Evolutionary conservation across 2,113 vertebrate species (phyloP), one percentile per base, ranked within the genome.

Genomic region (Calidris pugnax): DNA sequence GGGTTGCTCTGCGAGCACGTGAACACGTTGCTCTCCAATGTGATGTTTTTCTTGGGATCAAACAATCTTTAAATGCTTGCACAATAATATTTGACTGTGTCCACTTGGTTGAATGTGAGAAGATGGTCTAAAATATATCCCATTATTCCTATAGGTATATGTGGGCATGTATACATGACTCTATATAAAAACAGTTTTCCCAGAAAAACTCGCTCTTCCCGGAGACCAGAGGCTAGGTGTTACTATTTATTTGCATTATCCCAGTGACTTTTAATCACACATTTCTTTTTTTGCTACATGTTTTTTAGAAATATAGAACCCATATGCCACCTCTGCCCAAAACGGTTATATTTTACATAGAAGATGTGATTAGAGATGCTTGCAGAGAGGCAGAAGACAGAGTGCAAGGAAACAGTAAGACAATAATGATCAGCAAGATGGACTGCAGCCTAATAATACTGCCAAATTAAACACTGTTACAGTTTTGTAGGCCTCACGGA

Each of bases 1-100:
- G 64, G 39, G 72, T 51, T 89, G 50, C 68, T 72, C 37, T 68
- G 51, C 3, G 28, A 93, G 64, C 3, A 1, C 51, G 87, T 69
- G 62, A 91, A 71, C 94, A 85, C 9, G 4, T 87, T 92, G 62
- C 55, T 67, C 12, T 85, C 66, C 93, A 91, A 55, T 91, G 92
- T 80, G 87, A 95, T 95, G 32, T 32, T 82, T 95, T 85, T 55
- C 66, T 80, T 79, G 18, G 37, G n/a, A 33, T 50, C 20, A 92
- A 95, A 79, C 28, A 28, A 17, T 47, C 71, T 89, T 75, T 63
- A 73, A 94, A 85, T 95, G 85, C 94, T 97, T 97, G 41, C 55
- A 55, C 39, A 68, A 43, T 67, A 59, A 27, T 80, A 89, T 78
- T 73, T 85, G 77, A 55, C 50, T 18, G 7, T 47, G 84, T 66